Evolutionary conservation across 2,113 vertebrate genomes (phyloP).

Genomic region (Pluvialis apricaria): DNA sequence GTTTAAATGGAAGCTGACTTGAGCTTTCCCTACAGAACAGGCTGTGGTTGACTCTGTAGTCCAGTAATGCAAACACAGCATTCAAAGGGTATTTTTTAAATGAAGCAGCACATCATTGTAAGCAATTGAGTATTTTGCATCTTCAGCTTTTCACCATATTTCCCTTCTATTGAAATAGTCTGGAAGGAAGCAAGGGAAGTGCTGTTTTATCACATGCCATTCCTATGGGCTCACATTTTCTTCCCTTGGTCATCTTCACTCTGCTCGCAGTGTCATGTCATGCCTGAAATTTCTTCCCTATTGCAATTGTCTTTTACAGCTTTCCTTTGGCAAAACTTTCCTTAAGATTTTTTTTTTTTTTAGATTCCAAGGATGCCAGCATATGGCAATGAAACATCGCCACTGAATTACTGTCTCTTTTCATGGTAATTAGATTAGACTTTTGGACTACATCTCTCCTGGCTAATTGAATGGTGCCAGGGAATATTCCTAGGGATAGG

Average conservation of each 20-base stretch:
- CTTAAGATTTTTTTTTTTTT: neutral
- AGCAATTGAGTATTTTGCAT: neutral
- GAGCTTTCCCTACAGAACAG: neutral
- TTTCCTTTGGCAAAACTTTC: neutral
- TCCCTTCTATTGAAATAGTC: neutral
- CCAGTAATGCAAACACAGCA: neutral
- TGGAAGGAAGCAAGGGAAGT: neutral
- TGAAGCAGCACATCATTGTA: neutral
- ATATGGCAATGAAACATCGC: neutral
- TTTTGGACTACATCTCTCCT: slow-evolving; percentile 1
- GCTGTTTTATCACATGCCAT: neutral
- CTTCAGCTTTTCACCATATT: neutral
- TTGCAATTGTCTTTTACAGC: neutral
- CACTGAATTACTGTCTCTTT: slow-evolving; percentile 23
- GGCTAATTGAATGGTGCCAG: slow-evolving; percentile 22
- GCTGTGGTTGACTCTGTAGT: neutral
- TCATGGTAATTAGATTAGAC: slow-evolving; percentile 21
- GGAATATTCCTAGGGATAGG: neutral
- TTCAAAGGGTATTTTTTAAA: neutral
- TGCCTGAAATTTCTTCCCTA: neutral
- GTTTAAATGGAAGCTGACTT: neutral
- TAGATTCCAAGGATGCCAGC: neutral
- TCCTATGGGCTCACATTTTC: neutral
- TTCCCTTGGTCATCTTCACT: neutral
- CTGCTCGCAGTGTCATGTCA: neutral